Conservation (phyloP, 1,140 invertebrate genomes). For the Dendrolimus kikuchii region DNA sequence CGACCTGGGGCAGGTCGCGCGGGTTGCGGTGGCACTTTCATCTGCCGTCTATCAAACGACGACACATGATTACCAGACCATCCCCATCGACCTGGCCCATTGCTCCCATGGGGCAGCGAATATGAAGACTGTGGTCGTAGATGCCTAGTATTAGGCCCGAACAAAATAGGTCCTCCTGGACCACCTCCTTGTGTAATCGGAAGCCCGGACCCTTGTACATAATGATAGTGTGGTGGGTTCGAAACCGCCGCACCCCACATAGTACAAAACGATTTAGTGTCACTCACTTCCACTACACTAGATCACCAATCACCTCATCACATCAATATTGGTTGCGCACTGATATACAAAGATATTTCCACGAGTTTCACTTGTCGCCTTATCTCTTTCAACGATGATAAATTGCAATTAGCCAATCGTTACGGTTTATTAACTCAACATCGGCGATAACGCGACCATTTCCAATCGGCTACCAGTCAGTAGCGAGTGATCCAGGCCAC, state of each 20-base stretch:
- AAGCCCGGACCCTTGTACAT: constrained; percentile 44
- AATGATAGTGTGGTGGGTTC: constrained; percentile 60
- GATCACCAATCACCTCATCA: constrained; percentile 52
- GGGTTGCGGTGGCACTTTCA: constrained; percentile 63
- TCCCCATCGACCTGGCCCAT: constrained; percentile 54
- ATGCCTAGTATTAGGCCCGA: constrained; percentile 43
- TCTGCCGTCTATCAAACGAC: constrained; percentile 61
- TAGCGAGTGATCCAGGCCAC: constrained; percentile 47
- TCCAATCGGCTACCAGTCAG: constrained; percentile 31
- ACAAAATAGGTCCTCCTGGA: constrained; percentile 43
- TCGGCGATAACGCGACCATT: constrained; percentile 38
- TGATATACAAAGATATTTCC: constrained; percentile 34
- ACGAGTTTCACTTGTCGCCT: constrained; percentile 28
- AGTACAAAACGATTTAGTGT: constrained; percentile 26
- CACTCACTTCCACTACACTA: constrained; percentile 40
- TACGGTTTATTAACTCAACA: constrained; percentile 39
- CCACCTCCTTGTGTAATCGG: constrained; percentile 33
- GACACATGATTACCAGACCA: constrained; percentile 59
- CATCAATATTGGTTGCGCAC: constrained; percentile 39
- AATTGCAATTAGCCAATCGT: constrained; percentile 38
- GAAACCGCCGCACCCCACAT: constrained; percentile 70
- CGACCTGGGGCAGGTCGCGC: constrained; percentile 59
- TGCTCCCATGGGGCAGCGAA: constrained; percentile 56
- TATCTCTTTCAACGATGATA: constrained; percentile 46
- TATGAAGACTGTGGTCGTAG: constrained; percentile 60